Percentiles rank a stretch among this genome's conserved stretches.
Evolutionary conservation across 2,888 invertebrate species (phyloP).

Genomic region (Chrysolina haemoptera): DNA sequence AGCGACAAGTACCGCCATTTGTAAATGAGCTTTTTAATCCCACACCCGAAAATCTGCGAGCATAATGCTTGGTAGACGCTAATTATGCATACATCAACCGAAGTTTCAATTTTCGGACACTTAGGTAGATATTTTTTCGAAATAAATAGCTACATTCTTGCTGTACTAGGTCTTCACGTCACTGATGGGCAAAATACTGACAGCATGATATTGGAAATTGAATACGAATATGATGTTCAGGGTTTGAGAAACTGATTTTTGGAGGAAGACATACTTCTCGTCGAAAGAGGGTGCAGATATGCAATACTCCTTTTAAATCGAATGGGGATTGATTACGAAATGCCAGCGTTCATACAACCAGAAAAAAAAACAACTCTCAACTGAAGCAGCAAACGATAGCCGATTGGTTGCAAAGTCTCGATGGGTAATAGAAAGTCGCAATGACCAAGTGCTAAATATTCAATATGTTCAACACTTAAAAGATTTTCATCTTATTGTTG

Average conservation of each 20-base stretch:
- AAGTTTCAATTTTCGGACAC: neutral
- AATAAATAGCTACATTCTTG: conserved; percentile 36
- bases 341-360: conserved; percentile 1
- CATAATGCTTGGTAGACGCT: neutral
- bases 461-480: conserved; percentile 19
- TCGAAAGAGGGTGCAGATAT: conserved; percentile 2
- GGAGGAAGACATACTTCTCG: conserved; percentile 7
- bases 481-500: conserved; percentile 18
- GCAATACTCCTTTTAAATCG: neutral
- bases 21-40: conserved; percentile 5
- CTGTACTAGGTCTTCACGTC: conserved; percentile 18
- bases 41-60: neutral
- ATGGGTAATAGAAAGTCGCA: conserved; percentile 20
- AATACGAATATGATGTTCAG: neutral
- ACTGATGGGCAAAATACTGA: conserved; percentile 17
- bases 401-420: conserved; percentile 20
- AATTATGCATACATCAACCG: conserved; percentile 11
- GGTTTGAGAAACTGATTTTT: conserved; percentile 3
- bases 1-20: conserved; percentile 3
- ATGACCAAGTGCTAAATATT: conserved; percentile 23
- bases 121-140: neutral
- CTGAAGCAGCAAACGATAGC: conserved; percentile 14
- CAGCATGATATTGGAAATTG: conserved; percentile 7
- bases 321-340: conserved; percentile 4
- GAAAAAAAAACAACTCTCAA: conserved; percentile 10